Evolutionary conservation across 2,113 vertebrate species (phyloP).

Genomic region (Amphiprion percula): DNA sequence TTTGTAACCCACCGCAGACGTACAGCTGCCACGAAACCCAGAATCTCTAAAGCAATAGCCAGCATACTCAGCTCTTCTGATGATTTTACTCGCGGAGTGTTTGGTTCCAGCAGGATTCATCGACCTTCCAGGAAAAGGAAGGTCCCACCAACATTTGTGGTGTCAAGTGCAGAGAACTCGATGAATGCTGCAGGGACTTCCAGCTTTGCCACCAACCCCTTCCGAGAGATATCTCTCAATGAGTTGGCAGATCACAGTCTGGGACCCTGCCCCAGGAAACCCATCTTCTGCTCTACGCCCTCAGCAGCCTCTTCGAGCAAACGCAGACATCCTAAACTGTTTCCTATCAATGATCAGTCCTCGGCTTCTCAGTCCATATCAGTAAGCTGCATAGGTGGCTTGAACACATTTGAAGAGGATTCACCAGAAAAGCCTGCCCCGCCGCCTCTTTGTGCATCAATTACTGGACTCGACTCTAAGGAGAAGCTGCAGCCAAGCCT

Average conservation of each 20-base stretch:
- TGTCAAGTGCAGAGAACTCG: conserved; percentile 57
- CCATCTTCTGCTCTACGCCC: conserved; percentile 79
- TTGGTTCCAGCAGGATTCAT: background rate
- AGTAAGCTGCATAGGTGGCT: conserved; percentile 22
- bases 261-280: conserved; percentile 49
- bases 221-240: conserved; percentile 64
- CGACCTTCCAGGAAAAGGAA: conserved; percentile 8
- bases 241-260: conserved; percentile 52
- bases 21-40: conserved; percentile 6
- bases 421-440: background rate
- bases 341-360: conserved; percentile 24
- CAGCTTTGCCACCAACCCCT: conserved; percentile 13
- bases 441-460: background rate
- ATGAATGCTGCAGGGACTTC: conserved; percentile 12
- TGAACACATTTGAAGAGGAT: conserved; percentile 36
- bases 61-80: conserved; percentile 71
- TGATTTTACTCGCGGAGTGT: conserved; percentile 57
- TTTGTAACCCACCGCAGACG: conserved; percentile 73
- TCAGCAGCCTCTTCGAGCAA: conserved; percentile 45
- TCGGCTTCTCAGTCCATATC: conserved; percentile 26
- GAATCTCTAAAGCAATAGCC: background rate
- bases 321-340: background rate
- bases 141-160: background rate
- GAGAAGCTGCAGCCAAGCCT: conserved; percentile 14
- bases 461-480: background rate